Evolutionary conservation across 2,797 vertebrate genomes (phyloP), one percentile per base, ranked within the genome.

Genomic region (Trachurus trachurus): DNA sequence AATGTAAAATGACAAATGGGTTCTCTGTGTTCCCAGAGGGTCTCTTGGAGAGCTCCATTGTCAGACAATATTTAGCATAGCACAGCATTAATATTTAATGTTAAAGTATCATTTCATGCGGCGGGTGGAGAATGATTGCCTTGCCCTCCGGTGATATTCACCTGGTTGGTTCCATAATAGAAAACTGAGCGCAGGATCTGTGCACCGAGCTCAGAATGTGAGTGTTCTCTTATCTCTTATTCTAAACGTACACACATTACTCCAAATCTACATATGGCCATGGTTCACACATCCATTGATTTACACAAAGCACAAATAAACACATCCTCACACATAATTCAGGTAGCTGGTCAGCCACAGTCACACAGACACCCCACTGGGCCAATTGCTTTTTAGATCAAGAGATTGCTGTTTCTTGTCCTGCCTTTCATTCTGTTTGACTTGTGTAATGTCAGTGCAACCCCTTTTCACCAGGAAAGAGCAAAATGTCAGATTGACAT

Each of bases 71-170:
- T 63, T 74, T 73, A 57, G 39, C 34, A 9, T 37, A 37, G 34
- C 34, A 37, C 34, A 37, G 34, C 66, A 80, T 91, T 82, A 91
- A 92, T 94, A 93, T 91, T 91, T 95, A 88, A 94, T 91, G 80
- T 70, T 66, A 54, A 83, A 71, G 76, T 88, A 85, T 87, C 44
- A 85, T 91, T 93, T 87, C 71, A 83, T 63, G 70, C 21, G 37
- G 71, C 62, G 82, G 66, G 80, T 62, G 69, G 77, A 65, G 75
- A 88, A 88, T 83, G 71, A 84, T 72, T 82, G 83, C 53, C 42
- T 81, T 66, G 81, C 71, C 80, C 79, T 81, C 74, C 57, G 77
- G 84, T 83, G 81, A 89, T 78, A 65, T 87, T 71, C 83, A 82
- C 79, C 77, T 83, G 63, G 58, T 67, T 71, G 81, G 75, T 37